phyloP scores from a whole-genome alignment of 2,113 vertebrate genomes.

The Microtus richardsoni region DNA sequence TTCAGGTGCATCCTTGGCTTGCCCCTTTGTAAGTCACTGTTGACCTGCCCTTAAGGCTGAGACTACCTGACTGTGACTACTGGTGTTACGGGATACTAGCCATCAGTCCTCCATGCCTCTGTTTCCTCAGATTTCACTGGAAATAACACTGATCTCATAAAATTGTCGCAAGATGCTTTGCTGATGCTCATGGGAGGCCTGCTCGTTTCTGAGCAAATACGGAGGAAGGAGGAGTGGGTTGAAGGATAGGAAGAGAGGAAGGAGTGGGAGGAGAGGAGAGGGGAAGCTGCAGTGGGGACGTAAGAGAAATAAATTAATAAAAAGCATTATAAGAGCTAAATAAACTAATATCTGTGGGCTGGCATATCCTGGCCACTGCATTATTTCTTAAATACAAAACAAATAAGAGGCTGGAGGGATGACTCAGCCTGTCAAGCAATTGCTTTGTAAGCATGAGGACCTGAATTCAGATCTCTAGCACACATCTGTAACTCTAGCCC shows the following conservation, averaged over 20 bases:
- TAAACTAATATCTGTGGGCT: constrained; percentile 8
- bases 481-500: not conserved
- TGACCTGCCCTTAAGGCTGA: not conserved
- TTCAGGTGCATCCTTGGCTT: not conserved
- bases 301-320: not conserved
- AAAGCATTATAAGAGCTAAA: not conserved
- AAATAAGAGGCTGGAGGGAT: not conserved
- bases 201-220: not conserved
- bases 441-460: not conserved
- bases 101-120: not conserved
- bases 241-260: not conserved
- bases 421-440: not conserved
- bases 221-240: not conserved
- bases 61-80: not conserved
- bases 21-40: not conserved
- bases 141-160: not conserved
- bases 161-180: not conserved
- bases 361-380: too few species aligned
- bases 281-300: not conserved
- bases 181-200: not conserved
- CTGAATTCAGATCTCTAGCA: not conserved
- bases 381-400: not conserved
- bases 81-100: not conserved
- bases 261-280: not conserved
- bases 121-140: not conserved